Conservation (phyloP, 92 coral and sea anemone genomes). For the Desmophyllum pertusum region DNA sequence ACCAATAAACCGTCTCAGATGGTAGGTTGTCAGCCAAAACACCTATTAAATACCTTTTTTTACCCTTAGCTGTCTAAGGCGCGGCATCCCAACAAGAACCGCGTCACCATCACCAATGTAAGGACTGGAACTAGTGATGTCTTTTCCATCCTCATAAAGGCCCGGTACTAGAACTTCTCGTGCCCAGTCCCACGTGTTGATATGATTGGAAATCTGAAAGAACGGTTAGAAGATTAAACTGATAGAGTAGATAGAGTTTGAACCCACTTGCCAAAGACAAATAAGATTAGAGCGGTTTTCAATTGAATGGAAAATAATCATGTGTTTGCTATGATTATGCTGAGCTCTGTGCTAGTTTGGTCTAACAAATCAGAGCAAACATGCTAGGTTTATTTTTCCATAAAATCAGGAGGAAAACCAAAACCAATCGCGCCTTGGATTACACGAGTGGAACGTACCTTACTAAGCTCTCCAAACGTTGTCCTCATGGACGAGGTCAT, state of each 20-base stretch:
- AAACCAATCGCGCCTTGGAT: not conserved
- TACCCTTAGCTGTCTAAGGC: constrained; percentile 66
- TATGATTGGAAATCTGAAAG: constrained; percentile 13
- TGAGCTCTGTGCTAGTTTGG: too few relatives aligned
- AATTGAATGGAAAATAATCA: too few relatives aligned
- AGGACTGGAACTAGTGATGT: constrained; percentile 15
- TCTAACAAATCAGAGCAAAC: too few relatives aligned
- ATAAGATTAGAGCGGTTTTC: too few relatives aligned
- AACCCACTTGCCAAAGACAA: too few relatives aligned
- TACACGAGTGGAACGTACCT: constrained; percentile 4
- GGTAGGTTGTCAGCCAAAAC: not conserved
- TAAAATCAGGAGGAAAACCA: not conserved
- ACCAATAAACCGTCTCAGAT: too few relatives aligned
- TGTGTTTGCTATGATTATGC: too few relatives aligned
- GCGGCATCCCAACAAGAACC: constrained; percentile 71
- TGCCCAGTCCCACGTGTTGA: constrained; percentile 62
- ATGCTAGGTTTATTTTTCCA: not conserved
- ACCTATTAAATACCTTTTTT: constrained; percentile 41
- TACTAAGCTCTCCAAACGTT: constrained; percentile 7
- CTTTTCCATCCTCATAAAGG: constrained; percentile 64
- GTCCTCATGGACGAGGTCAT: constrained; percentile 45
- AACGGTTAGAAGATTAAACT: not conserved
- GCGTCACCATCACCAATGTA: constrained; percentile 61
- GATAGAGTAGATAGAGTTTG: too few relatives aligned
- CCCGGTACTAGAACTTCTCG: constrained; percentile 64